phyloP scores from a whole-genome alignment of 2,113 vertebrate species.

The Typhlomys cinereus region DNA sequence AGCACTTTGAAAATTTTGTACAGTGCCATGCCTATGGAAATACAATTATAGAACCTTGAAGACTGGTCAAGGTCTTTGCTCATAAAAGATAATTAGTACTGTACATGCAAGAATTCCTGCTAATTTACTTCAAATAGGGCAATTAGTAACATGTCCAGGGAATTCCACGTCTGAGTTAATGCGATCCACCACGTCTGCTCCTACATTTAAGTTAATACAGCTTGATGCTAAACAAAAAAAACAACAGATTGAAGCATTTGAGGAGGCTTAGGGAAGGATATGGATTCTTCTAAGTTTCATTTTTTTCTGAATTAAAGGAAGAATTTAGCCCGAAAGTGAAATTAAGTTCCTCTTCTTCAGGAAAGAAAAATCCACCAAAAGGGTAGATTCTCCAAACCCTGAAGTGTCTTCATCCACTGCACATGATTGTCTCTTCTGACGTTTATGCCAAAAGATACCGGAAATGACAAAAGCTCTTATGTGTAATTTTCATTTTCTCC shows the following conservation, averaged over 20 bases:
- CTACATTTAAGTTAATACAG: slow-evolving; percentile 14
- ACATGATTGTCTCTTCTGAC: neutral
- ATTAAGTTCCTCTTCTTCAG: neutral
- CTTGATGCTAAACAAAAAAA: slow-evolving; percentile 1
- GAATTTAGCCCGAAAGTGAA: slow-evolving; percentile 6
- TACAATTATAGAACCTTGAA: slow-evolving; percentile 50
- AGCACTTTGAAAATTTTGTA: slow-evolving; percentile 27
- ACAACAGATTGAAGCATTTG: neutral
- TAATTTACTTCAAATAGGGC: slow-evolving; percentile 29
- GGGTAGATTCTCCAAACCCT: neutral
- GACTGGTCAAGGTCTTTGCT: slow-evolving; percentile 52
- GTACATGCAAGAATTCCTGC: neutral
- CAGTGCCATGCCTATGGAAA: neutral
- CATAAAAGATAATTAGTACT: slow-evolving; percentile 20
- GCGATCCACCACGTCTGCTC: neutral
- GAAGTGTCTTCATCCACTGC: neutral
- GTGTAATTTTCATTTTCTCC: neutral
- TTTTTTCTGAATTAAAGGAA: slow-evolving; percentile 13
- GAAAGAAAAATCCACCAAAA: neutral
- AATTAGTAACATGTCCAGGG: neutral
- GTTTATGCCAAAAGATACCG: neutral
- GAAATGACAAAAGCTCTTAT: neutral
- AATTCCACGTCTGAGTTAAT: slow-evolving; percentile 27
- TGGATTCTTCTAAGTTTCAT: neutral
- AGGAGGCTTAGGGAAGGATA: neutral